Conservation (phyloP, 2,797 vertebrate species). For the Microhierax caerulescens region DNA sequence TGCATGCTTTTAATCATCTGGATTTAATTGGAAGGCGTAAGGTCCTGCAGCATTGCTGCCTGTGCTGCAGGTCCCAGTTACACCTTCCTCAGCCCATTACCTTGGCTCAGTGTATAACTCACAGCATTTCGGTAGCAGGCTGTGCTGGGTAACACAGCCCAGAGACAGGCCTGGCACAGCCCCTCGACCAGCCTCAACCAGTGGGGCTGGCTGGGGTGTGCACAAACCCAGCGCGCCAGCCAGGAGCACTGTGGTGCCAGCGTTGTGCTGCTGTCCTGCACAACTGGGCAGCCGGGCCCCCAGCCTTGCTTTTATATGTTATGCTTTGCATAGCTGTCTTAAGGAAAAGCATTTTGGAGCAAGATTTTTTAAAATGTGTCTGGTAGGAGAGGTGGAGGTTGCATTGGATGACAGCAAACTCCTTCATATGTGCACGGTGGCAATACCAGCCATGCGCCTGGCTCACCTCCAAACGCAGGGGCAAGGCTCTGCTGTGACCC, state of each 20-base stretch:
- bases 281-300: accelerated
- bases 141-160: neutral
- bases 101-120: neutral
- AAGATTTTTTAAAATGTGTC: neutral
- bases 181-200: accelerated
- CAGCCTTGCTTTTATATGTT: accelerated
- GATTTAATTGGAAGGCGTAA: neutral
- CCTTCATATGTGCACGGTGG: accelerated
- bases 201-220: accelerated
- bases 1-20: neutral
- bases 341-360: neutral
- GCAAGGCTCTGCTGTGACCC: neutral
- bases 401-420: accelerated
- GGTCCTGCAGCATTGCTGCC: neutral
- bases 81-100: accelerated
- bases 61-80: neutral
- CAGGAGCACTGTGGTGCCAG: accelerated
- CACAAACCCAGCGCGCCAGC: accelerated
- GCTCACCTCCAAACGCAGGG: accelerated
- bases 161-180: neutral
- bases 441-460: accelerated
- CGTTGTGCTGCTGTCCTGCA: neutral
- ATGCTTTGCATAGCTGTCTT: neutral
- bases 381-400: neutral
- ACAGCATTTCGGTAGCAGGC: neutral